These are phyloP conservation scores for Mobula birostris DNA, from an alignment of 2,113 vertebrate genomes.

Conservation along the genomic window DNA sequence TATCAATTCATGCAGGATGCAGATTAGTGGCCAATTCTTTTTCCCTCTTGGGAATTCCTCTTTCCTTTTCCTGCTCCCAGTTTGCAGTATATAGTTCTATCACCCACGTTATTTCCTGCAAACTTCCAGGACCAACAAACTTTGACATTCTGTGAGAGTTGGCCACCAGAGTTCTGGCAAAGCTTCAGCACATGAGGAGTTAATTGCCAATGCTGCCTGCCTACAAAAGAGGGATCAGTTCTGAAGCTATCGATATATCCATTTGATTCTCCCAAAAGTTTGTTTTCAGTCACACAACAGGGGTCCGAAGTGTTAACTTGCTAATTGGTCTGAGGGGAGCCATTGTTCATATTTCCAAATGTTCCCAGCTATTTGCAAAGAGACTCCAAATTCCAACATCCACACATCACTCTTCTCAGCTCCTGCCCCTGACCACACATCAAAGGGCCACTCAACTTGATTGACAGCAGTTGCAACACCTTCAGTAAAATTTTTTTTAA, in stretches of 20 bases:
- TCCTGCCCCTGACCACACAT: not conserved
- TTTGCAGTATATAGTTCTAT: not conserved
- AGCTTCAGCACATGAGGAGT: not conserved
- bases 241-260: not conserved
- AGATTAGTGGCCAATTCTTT: not conserved
- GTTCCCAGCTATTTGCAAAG: not conserved
- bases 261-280: not conserved
- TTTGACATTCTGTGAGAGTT: not conserved
- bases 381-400: not conserved
- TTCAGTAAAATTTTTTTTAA: no score
- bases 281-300: not conserved
- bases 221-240: not conserved
- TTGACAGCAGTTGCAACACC: not conserved
- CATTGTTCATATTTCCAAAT: not conserved
- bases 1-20: not conserved
- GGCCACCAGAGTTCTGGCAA: not conserved
- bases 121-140: not conserved
- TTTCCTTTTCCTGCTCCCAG: not conserved
- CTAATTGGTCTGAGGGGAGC: not conserved
- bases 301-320: slow-evolving; percentile 21
- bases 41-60: not conserved
- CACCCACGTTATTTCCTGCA: not conserved
- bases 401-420: not conserved
- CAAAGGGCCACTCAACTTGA: not conserved
- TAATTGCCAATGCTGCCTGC: not conserved